Evolutionary conservation across 2,888 invertebrate genomes (phyloP), one percentile per base, ranked within the genome.

Genomic region (Pachliopta kotzebuea): DNA sequence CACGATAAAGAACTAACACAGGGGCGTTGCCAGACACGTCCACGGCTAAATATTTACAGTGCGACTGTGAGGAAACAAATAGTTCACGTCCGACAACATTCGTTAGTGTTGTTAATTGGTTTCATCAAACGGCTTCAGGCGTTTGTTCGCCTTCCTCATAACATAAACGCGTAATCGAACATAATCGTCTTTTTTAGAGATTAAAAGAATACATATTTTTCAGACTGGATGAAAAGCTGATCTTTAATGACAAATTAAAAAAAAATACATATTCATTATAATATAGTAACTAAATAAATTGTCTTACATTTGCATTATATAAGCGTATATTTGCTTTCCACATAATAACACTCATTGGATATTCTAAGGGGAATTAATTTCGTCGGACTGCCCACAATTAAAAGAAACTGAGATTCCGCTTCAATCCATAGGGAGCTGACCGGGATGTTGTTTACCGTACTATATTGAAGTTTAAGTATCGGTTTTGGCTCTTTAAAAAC

Each of bases 31-130:
- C 90, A 89, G 89, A 89, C 86, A 83, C 85, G 78, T 79, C 78
- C 78, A 75, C 78, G 77, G 79, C 86, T 85, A 88, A 90, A 90
- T 90, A 88, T 90, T 90, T 90, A 90, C 90, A 86, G 78, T 86
- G 83, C 74, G 79, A 84, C 83, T 85, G 81, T 78, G 76, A 79
- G 88, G 85, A 86, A 88, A 89, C 86, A 90, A 90, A 90, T 88
- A 90, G 85, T 81, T 76, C 71, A 75, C 79, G 80, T 76, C 81
- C 77, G 85, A 86, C 87, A 81, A 83, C 76, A 82, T 83, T 86
- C 84, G 83, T 88, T 86, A 84, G 83, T 84, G 79, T 73, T 84
- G 83, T 84, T 88, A 86, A 90, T 90, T 89, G 85, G 86, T 84
- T 85, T 84, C 84, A 84, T 87, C 86, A 86, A 86, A 78, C 75